These are phyloP conservation scores for Actinemys pallida DNA, from an alignment of 2,113 vertebrate species.

Conservation along the genomic window DNA sequence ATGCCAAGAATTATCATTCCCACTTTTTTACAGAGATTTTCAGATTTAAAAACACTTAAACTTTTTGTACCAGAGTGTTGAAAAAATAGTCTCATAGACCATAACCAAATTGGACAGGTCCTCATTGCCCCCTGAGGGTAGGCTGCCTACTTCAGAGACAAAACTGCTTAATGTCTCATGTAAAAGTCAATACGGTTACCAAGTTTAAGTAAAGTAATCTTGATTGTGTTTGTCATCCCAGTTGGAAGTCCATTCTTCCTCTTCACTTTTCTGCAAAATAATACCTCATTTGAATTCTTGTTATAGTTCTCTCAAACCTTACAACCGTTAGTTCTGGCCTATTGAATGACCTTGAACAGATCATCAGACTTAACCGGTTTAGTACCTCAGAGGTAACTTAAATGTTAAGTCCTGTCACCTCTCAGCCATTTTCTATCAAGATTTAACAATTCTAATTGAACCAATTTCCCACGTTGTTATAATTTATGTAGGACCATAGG, in stretches of 20 bases:
- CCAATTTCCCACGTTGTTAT: not conserved
- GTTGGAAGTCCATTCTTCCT: not conserved
- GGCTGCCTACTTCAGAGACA: not conserved
- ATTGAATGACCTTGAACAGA: not conserved
- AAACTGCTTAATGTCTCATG: not conserved
- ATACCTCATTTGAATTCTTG: constrained; percentile 30
- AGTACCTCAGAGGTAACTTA: constrained; percentile 12
- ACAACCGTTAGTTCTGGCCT: not conserved
- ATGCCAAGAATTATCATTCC: not conserved
- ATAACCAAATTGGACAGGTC: rapidly evolving
- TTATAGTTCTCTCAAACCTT: not conserved
- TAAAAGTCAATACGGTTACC: not conserved
- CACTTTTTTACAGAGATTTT: not conserved
- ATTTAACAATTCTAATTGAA: not conserved
- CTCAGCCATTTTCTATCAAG: not conserved
- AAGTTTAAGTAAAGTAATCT: not conserved
- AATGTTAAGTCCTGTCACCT: not conserved
- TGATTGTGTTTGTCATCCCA: not conserved
- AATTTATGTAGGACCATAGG: not conserved
- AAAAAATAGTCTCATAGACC: not conserved
- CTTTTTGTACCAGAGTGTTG: not conserved
- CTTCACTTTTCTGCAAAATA: not conserved
- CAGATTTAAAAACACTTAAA: not conserved
- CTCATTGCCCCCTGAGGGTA: not conserved
- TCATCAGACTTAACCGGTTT: constrained; percentile 23